Base-by-base conservation (phyloP, 2,113 vertebrate genomes). In the Zootoca vivipara region DNA sequence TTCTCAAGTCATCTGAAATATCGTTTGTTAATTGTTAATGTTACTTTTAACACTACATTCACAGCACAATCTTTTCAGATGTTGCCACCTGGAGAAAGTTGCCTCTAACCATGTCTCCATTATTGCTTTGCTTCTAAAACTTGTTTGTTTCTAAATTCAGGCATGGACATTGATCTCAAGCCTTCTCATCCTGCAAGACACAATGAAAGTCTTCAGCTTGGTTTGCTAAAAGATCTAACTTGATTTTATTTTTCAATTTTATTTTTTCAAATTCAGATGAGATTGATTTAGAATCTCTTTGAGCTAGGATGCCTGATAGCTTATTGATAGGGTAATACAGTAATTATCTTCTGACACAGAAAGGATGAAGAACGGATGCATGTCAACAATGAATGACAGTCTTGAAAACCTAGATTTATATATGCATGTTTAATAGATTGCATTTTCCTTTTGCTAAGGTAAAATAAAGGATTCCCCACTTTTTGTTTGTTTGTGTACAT, bases 391-490 rank as follows among this genome's bases (percentile, higher is more conserved):
- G 30, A 83, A 64, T 22, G 0, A 0, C 89, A 5, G 6, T 70
- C 65, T 87, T 89, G 70, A 82, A 90, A 88, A 89, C 78, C n/a
- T 69, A 77, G 78, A 4, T 4, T 1, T 35, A 82, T 87, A 82
- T 70, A 73, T 62, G 64, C 38, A 70, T 78, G 89, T 89, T 75
- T 87, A 85, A 69, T 86, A 86, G 46, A 42, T 5, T 79, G 8
- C 1, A 30, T 46, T 79, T 88, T 2, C n/a, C 72, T 7, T 95
- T 83, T 72, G 70, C 28, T 87, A 87, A 91, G 87, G 74, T 58
- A 93, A 92, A 91, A n/a, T 89, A 70, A 56, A 73, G 85, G 69
- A 62, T 83, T 92, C 78, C 35, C 24, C 30, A 18, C 65, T 5
- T 62, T 62, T 62, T 62, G 58, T 62, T 62, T 62, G 58, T 20